A percentile compares a stretch with the other conserved stretches of the same genome.
Conservation (phyloP, 2,113 vertebrate genomes). For the Sceloporus undulatus region DNA sequence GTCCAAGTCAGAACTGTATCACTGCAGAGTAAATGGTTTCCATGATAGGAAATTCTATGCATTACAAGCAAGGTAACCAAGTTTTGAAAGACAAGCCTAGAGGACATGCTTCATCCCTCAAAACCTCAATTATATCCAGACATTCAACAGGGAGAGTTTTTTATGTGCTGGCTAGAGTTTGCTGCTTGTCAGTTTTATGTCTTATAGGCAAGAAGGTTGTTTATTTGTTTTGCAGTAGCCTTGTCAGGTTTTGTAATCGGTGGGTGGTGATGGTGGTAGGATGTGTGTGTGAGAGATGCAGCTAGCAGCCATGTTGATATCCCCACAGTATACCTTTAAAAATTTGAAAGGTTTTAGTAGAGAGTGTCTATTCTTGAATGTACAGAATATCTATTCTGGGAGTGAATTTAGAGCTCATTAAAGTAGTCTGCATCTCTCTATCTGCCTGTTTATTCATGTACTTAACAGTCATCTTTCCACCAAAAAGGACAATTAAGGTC, state of each 20-base stretch:
- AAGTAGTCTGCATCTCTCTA: not conserved
- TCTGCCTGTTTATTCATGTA: not conserved
- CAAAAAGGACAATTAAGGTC: not conserved
- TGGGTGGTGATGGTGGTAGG: not conserved
- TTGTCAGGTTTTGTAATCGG: conserved; percentile 18
- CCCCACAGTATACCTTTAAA: not conserved
- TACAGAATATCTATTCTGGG: not conserved
- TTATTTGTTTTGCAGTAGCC: conserved; percentile 40
- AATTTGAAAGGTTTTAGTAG: not conserved
- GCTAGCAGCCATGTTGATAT: not conserved
- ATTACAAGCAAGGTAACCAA: conserved; percentile 57
- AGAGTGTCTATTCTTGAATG: no score
- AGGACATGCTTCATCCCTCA: conserved; percentile 62
- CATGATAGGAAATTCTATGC: conserved; percentile 56
- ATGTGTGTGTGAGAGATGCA: not conserved
- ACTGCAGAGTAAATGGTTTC: conserved; percentile 53
- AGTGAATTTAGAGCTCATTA: not conserved
- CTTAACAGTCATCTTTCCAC: not conserved
- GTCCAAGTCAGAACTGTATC: conserved; percentile 37
- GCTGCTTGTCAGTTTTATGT: not conserved
- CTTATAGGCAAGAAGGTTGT: conserved; percentile 43
- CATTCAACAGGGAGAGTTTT: accelerated
- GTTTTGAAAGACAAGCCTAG: conserved; percentile 17
- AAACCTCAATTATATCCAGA: conserved; percentile 53
- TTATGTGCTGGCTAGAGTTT: conserved; percentile 22